A percentile compares a stretch with the other conserved stretches of the same genome.
Conservation (phyloP, 2,113 vertebrate species). For the Collichthys lucidus region DNA sequence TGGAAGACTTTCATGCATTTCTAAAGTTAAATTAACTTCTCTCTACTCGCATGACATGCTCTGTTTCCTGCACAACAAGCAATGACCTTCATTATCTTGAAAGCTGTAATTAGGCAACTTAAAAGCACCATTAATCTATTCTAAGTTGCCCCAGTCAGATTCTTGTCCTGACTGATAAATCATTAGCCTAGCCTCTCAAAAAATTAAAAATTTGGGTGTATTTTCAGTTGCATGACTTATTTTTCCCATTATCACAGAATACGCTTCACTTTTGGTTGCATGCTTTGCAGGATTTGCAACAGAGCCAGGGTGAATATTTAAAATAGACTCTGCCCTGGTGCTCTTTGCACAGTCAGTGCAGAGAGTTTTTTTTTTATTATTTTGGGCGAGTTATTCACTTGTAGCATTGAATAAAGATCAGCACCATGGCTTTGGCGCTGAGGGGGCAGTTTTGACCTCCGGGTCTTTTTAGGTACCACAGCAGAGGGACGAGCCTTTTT, state of each 20-base stretch:
- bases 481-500: conserved; percentile 23
- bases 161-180: conserved; percentile 29
- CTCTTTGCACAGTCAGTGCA: conserved; percentile 41
- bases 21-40: conserved; percentile 48
- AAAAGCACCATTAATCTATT: conserved; percentile 57
- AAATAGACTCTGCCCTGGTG: conserved; percentile 41
- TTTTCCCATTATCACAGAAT: conserved; percentile 10
- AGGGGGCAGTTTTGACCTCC: conserved; percentile 64
- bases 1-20: conserved; percentile 43
- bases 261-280: neutral
- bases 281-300: conserved; percentile 18
- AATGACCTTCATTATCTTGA: conserved; percentile 65
- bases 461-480: conserved; percentile 31
- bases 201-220: neutral
- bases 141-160: conserved; percentile 19
- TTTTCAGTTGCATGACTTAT: neutral
- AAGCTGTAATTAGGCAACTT: conserved; percentile 58
- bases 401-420: conserved; percentile 74
- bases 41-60: conserved; percentile 50
- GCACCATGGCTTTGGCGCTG: conserved; percentile 6
- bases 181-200: neutral
- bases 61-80: conserved; percentile 60
- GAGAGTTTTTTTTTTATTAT: conserved; percentile 60
- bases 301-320: conserved; percentile 50
- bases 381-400: conserved; percentile 66